Base-by-base conservation (phyloP, 2,113 vertebrate genomes). In the Dromaius novaehollandiae region DNA sequence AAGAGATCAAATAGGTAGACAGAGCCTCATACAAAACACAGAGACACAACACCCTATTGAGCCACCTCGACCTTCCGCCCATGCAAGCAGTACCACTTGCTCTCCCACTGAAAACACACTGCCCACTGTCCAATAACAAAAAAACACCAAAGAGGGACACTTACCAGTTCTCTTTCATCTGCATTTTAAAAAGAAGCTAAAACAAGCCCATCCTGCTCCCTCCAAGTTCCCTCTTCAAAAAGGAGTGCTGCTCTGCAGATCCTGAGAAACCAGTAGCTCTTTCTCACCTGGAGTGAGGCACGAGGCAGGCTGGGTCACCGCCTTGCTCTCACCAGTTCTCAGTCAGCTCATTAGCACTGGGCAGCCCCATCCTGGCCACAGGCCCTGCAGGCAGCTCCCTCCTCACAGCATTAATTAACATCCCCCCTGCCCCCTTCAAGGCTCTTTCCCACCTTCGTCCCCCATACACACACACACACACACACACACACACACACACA, bases 51-150 rank as follows among this genome's bases (percentile, higher is more conserved):
- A 17, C 32, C 30, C 63, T 36, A 1, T 1, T 6, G 18, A 0
- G 0, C 6, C 78, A 75, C 7, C 40, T 61, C 24, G 34, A 48
- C 5, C 18, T 34, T 25, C 26, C 7, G 6, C 26, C 44, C 63
- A 7, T 0, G 1, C 5, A 12, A 36, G 32, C 4, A 42, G 21
- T 30, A 58, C 20, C 2, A 32, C 51, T 71, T 73, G 32, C 5
- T 46, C 42, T 46, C 42, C 50, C 2, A 0, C 13, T 9, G 11
- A 24, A 9, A 7, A 9, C 18, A 2, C 0, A 1, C 44, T 61
- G 66, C 55, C 26, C 2, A 2, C 36, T 15, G 18, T 9, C 36
- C n/a, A 48, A 6, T 5, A 15, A 44, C 44, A 25, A 18, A 6
- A 16, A 42, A 34, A 38, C 24, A 82, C 24, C 64, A 75, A 21